Percentiles rank a stretch among this genome's conserved stretches.
These are phyloP conservation scores for Numenius phaeopus DNA, from an alignment of 2,797 vertebrate genomes.

Conservation along the genomic window DNA sequence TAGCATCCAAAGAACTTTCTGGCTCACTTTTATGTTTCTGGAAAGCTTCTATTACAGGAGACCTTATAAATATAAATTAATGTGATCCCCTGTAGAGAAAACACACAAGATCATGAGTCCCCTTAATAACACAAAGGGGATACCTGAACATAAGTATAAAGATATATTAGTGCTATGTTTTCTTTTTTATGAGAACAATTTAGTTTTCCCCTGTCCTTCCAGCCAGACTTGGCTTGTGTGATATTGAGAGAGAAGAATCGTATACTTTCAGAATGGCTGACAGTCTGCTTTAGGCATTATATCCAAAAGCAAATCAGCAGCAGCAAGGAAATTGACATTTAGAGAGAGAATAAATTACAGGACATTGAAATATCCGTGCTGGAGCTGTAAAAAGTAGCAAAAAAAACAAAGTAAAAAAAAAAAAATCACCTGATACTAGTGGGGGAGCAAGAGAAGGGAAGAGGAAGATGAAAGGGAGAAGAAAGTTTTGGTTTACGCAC, in stretches of 20 bases:
- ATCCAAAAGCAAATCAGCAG: constrained; percentile 70
- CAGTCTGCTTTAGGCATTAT: constrained; percentile 52
- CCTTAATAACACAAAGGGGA: constrained; percentile 63
- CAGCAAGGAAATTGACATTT: constrained; percentile 62
- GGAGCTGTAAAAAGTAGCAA: constrained; percentile 34
- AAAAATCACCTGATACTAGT: not conserved
- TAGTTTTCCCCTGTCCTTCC: constrained; percentile 31
- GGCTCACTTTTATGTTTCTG: constrained; percentile 15
- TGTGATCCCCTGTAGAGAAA: constrained; percentile 57
- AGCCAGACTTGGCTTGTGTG: constrained; percentile 9
- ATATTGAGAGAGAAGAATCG: constrained; percentile 27
- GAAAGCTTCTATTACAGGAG: constrained; percentile 31
- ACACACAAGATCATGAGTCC: constrained; percentile 22
- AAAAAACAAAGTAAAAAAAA: not conserved
- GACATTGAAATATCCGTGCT: constrained; percentile 58
- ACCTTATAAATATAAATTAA: constrained; percentile 62
- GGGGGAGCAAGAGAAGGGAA: not conserved
- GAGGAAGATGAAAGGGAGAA: not conserved
- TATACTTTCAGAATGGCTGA: constrained; percentile 56
- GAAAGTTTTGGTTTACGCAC: not conserved
- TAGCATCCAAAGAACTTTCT: constrained; percentile 27
- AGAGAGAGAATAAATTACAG: constrained; percentile 67
- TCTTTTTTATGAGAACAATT: constrained; percentile 67
- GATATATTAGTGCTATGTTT: constrained; percentile 42
- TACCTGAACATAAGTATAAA: constrained; percentile 56